Evolutionary conservation across 1,140 invertebrate species (phyloP).

Genomic region (Drosophila repletoides): DNA sequence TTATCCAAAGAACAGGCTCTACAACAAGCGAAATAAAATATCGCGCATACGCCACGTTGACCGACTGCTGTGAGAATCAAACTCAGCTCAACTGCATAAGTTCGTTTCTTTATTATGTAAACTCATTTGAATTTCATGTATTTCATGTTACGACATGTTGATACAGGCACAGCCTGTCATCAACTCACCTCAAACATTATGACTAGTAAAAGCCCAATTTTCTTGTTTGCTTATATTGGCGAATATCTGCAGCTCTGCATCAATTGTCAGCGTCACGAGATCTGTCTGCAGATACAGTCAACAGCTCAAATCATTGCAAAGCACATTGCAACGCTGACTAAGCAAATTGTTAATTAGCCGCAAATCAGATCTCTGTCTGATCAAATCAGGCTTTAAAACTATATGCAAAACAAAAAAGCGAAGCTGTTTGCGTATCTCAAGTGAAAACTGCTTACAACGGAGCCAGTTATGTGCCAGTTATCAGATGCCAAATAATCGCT

Average conservation of each 20-base stretch:
- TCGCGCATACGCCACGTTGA: slow-evolving; percentile 73
- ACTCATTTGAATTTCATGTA: no score
- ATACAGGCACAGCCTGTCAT: slow-evolving; percentile 1
- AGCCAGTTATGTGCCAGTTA: slow-evolving; percentile 10
- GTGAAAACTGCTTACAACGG: background rate
- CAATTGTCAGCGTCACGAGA: slow-evolving; percentile 9
- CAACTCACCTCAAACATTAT: slow-evolving; percentile 13
- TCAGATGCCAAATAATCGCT: background rate
- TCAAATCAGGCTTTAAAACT: slow-evolving; percentile 6
- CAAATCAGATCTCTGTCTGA: slow-evolving; percentile 27
- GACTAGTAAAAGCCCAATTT: slow-evolving; percentile 23
- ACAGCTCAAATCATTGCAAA: slow-evolving; percentile 33
- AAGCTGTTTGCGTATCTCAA: background rate
- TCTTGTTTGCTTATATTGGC: background rate
- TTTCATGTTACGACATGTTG: slow-evolving; percentile 11
- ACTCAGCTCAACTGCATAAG: slow-evolving; percentile 5
- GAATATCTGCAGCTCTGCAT: background rate
- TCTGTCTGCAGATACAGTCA: slow-evolving; percentile 37
- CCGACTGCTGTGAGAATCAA: slow-evolving; percentile 54
- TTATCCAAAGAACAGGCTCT: slow-evolving; percentile 60
- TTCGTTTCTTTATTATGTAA: no score
- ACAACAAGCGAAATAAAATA: slow-evolving; percentile 10
- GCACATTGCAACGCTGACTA: slow-evolving; percentile 39
- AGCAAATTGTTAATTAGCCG: slow-evolving; percentile 41
- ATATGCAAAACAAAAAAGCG: slow-evolving; percentile 5